Evolutionary conservation across 2,888 invertebrate species (phyloP).

Genomic region (Mayetiola destructor): DNA sequence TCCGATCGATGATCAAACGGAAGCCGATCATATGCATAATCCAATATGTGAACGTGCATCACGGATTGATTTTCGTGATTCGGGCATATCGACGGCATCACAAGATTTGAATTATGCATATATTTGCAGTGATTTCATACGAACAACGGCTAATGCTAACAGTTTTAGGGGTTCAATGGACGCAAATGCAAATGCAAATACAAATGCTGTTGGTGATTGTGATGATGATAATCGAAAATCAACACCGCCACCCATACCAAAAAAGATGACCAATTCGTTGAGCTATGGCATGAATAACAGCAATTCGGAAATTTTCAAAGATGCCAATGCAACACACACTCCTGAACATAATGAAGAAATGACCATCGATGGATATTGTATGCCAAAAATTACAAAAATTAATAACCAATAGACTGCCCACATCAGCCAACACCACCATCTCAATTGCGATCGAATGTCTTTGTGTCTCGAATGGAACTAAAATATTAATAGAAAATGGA

Average conservation of each 20-base stretch:
- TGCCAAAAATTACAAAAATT: neutral
- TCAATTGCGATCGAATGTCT: no score
- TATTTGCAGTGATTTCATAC: constrained; percentile 26
- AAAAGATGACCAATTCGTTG: constrained; percentile 23
- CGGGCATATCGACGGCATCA: constrained; percentile 35
- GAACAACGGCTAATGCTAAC: neutral
- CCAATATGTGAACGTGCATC: constrained; percentile 21
- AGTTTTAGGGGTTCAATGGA: constrained; percentile 17
- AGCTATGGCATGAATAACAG: neutral
- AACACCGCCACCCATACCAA: constrained; percentile 31
- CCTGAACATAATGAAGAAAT: neutral
- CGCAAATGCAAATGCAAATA: constrained; percentile 4
- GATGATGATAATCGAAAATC: constrained; percentile 17
- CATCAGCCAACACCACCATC: no score
- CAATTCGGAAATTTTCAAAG: neutral
- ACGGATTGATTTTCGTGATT: constrained; percentile 33
- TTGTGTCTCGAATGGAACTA: no score
- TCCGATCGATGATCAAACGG: constrained; percentile 36
- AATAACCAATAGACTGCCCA: constrained; percentile 1
- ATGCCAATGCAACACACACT: neutral
- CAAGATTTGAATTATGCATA: constrained; percentile 28
- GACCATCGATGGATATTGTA: neutral
- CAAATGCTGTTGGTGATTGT: no score
- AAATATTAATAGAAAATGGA: no score
- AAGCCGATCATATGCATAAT: constrained; percentile 25